These are phyloP conservation scores for Tragelaphus strepsiceros DNA, from an alignment of 2,113 vertebrate species.

Conservation along the genomic window DNA sequence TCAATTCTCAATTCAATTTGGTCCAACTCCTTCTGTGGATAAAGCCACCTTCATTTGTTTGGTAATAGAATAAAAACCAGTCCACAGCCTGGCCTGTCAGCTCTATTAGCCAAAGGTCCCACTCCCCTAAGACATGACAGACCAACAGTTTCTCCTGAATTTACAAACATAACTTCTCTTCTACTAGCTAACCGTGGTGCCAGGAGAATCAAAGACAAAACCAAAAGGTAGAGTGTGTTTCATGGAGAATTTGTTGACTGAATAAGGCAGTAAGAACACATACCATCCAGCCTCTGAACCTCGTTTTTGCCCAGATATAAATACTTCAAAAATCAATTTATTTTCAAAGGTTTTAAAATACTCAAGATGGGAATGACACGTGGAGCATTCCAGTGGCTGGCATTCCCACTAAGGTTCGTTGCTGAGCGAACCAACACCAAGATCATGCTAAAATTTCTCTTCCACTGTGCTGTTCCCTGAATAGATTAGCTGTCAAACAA, in stretches of 20 bases:
- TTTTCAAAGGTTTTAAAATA: background rate
- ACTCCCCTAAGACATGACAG: background rate
- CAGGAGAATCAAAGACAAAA: background rate
- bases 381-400: background rate
- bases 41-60: background rate
- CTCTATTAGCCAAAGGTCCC: background rate
- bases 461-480: slow-evolving; percentile 32
- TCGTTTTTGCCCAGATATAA: slow-evolving; percentile 19
- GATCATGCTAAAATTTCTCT: background rate
- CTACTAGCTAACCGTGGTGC: background rate
- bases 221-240: background rate
- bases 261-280: background rate
- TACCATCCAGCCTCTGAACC: background rate
- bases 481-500: slow-evolving; percentile 11
- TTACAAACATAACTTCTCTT: background rate
- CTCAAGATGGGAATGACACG: background rate
- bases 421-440: background rate
- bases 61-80: background rate
- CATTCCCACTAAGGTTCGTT: background rate
- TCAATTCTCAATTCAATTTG: background rate
- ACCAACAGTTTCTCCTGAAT: background rate
- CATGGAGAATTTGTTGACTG: background rate
- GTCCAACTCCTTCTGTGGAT: background rate
- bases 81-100: background rate
- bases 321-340: background rate